Conservation (phyloP, 2,888 invertebrate genomes). For the Noctua pronuba region DNA sequence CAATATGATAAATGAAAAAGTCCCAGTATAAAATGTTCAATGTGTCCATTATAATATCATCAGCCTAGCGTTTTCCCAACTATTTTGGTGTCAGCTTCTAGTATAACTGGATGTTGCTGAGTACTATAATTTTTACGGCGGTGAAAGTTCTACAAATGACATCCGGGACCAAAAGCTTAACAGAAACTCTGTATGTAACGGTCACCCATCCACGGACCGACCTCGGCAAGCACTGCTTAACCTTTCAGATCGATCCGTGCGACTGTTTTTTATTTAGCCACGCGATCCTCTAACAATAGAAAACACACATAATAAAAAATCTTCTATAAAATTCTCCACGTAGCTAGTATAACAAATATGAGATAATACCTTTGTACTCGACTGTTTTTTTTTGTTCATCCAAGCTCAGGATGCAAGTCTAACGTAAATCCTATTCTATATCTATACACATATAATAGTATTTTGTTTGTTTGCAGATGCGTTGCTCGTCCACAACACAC, state of each 20-base stretch:
- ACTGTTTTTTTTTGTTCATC: slow-evolving; percentile 24
- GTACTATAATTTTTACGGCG: too few species aligned
- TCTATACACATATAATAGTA: slow-evolving; percentile 66
- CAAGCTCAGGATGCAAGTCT: slow-evolving; percentile 14
- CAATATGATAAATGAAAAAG: too few species aligned
- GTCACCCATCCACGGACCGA: background rate
- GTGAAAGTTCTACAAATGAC: background rate
- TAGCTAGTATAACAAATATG: background rate
- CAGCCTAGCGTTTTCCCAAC: too few species aligned
- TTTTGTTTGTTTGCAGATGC: slow-evolving; percentile 83
- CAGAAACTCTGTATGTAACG: too few species aligned
- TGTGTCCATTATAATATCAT: too few species aligned
- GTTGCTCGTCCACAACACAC: slow-evolving; percentile 77
- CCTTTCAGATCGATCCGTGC: background rate
- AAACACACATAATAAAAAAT: slow-evolving; percentile 22
- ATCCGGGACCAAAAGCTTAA: background rate
- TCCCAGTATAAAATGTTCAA: too few species aligned
- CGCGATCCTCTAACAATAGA: background rate
- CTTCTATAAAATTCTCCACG: background rate
- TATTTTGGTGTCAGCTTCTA: too few species aligned
- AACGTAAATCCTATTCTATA: slow-evolving; percentile 41
- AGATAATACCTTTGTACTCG: slow-evolving; percentile 17
- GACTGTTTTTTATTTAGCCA: background rate
- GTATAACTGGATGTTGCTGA: too few species aligned
- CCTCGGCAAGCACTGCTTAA: background rate